Base-by-base conservation (phyloP, 1,140 invertebrate genomes). In the Zelostemma sp. region DNA sequence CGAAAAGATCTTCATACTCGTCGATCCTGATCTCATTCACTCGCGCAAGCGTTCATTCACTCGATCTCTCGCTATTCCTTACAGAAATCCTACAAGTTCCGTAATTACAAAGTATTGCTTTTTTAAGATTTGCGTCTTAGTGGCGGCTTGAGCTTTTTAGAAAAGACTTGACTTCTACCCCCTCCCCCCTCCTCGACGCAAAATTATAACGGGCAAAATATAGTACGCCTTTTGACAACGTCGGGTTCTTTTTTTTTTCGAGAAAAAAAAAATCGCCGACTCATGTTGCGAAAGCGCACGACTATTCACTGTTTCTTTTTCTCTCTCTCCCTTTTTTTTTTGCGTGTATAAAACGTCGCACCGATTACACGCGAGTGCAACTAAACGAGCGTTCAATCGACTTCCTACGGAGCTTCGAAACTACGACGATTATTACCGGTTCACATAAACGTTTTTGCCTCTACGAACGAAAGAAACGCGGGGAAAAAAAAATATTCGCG, bases 31-130 rank as follows among this genome's bases (percentile, higher is more conserved):
- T n/a, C 14, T 21, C 9, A n/a, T 35, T 50, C 43, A 40, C 47
- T 41, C 57, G 31, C 28, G 18, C 51, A 21, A 6, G 1, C 63
- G 33, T 45, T 59, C 49, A 57, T 21, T 16, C 62, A 40, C n/a
- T 25, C 50, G 17, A 4, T 33, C 21, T 17, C 47, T 16, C 41
- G 17, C 31, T 55, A 41, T 33, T 49, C 54, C 45, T 60, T 68
- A 48, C 57, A 35, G 56, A 41, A 67, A 54, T 46, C 48, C 47
- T 59, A 63, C 64, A 35, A 75, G 74, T 73, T 78, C 69, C 73
- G 72, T 81, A 83, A 73, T 78, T 82, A 81, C 67, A 77, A 81
- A 80, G 81, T 83, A 82, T 83, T 83, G 81, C 81, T 83, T 82
- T 78, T 73, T 57, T 62, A 71, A 76, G 75, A 82, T 63, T 78